Evolutionary conservation across 2,797 vertebrate species (phyloP), one percentile per base, ranked within the genome.

Genomic region (Myoxocephalus aenaeus): DNA sequence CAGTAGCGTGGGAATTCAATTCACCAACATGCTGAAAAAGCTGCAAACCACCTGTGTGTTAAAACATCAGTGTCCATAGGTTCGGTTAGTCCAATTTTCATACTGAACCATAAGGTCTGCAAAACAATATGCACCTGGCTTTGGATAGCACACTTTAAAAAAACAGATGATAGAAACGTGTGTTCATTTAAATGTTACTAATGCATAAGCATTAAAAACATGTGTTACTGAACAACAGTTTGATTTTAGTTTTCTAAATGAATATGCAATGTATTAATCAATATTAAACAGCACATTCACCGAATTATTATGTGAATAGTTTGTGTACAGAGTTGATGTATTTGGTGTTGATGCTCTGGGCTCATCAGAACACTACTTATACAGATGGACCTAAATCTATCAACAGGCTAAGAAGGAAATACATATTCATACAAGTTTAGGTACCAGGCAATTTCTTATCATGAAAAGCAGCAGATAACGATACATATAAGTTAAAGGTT

Each of bases 1-100:
- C 64, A 78, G 54, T 38, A 58, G 64, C 46, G 82, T 67, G 89
- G 62, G 68, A 86, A 91, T 91, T 89, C 53, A 73, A 88, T 74
- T 90, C 84, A 88, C 8, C 50, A 38, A 12, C 15, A 62, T 11
- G 17, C 27, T 71, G 11, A 61, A 83, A 78, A 76, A 20, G 61
- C 79, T 83, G 56, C 77, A 79, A 66, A 51, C 71, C 79, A 76
- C 29, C 29, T 56, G 51, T 27, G 12, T 50, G 53, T 57, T 83
- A 34, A 76, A 81, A 80, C 62, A 20, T 81, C 65, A 90, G 5
- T 44, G 25, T 54, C 64, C 76, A 50, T 3, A 27, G 44, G 44
- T 18, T 4, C 1, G 61, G 44, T 15, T 3, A 1, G 61, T 44
- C 59, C 48, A 56, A 56, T 77, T 80, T 73, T 5, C 17, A 50